Conservation (phyloP, 2,797 vertebrate species). For the Cyclura pinguis region DNA sequence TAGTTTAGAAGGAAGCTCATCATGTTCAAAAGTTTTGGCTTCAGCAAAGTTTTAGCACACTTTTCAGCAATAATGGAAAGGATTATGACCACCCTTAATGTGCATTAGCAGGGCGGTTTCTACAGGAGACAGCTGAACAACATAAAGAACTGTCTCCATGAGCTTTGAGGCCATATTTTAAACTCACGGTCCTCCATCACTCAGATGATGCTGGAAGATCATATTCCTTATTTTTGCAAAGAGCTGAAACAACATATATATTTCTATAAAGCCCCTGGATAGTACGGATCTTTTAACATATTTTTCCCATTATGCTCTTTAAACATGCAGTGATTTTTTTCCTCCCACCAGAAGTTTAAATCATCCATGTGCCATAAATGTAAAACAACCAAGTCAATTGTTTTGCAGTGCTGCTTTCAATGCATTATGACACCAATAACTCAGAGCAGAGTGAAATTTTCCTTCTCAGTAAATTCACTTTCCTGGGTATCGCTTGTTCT, state of each 20-base stretch:
- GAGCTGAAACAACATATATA: conserved; percentile 10
- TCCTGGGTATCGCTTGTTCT: neutral
- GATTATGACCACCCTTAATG: neutral
- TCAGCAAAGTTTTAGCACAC: neutral
- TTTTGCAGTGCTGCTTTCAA: conserved; percentile 21
- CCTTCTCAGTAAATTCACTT: conserved; percentile 45
- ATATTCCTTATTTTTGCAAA: neutral
- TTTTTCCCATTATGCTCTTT: conserved; percentile 25
- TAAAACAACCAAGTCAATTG: conserved; percentile 41
- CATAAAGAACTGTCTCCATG: neutral
- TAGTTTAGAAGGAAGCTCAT: neutral
- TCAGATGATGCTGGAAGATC: neutral
- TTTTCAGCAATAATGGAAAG: neutral
- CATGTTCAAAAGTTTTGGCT: neutral
- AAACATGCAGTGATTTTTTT: conserved; percentile 1
- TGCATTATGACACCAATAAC: conserved; percentile 32
- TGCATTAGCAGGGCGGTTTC: neutral
- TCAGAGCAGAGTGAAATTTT: conserved; percentile 28
- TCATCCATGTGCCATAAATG: conserved; percentile 38
- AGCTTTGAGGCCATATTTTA: conserved; percentile 4
- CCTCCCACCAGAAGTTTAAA: conserved; percentile 28
- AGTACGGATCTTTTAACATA: conserved; percentile 29
- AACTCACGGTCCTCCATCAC: neutral
- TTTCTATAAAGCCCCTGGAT: conserved; percentile 21
- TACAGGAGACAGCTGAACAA: neutral